Percentiles rank a stretch among this genome's conserved stretches.
These are phyloP conservation scores for Drosophila borborema DNA, from an alignment of 2,888 invertebrate genomes.

Conservation along the genomic window DNA sequence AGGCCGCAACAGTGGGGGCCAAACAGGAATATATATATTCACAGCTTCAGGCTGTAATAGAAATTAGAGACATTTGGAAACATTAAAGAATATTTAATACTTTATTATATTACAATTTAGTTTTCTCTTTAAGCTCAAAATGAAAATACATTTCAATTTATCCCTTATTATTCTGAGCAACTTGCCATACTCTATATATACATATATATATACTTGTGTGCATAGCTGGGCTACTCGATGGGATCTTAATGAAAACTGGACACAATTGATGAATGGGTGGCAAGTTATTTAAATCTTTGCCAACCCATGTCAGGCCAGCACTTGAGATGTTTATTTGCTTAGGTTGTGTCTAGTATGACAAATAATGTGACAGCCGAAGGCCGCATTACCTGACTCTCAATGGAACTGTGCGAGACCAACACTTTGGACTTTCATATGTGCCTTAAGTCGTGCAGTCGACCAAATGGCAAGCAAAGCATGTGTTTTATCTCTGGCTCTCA, in stretches of 20 bases:
- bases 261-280: background rate
- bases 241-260: background rate
- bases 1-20: background rate
- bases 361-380: constrained; percentile 31
- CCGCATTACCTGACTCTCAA: constrained; percentile 23
- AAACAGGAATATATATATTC: background rate
- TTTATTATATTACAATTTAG: background rate
- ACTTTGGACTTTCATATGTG: constrained; percentile 1
- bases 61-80: background rate
- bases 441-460: constrained; percentile 21
- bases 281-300: constrained; percentile 2
- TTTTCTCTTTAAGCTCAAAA: background rate
- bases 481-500: constrained; percentile 29
- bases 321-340: constrained; percentile 41
- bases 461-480: constrained; percentile 22
- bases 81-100: background rate
- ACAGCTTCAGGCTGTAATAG: background rate
- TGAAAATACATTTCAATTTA: background rate
- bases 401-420: constrained; percentile 15
- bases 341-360: constrained; percentile 36
- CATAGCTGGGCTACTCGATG: background rate
- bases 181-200: no score
- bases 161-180: background rate
- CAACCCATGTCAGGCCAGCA: background rate
- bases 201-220: no score